Evolutionary conservation across 2,888 invertebrate species (phyloP).

Genomic region (Leptinotarsa peninsularis): DNA sequence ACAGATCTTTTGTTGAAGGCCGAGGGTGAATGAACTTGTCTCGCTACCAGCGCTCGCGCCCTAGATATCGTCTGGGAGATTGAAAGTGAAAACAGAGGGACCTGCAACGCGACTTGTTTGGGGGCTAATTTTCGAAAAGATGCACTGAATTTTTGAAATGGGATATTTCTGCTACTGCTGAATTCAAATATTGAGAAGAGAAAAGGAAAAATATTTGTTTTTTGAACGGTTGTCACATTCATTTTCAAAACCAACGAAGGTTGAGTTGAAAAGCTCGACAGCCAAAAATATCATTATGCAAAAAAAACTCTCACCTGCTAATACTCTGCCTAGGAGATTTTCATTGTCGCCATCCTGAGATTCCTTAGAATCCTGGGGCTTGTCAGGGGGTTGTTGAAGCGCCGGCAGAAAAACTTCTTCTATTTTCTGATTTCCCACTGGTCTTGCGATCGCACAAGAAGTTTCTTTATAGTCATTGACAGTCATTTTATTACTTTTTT

Average conservation of each 20-base stretch:
- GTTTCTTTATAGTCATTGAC: constrained; percentile 71
- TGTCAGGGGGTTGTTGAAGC: constrained; percentile 51
- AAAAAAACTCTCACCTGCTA: constrained; percentile 68
- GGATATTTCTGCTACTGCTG: background rate
- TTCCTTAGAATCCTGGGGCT: constrained; percentile 41
- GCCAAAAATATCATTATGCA: too few relatives aligned
- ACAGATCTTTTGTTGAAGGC: constrained; percentile 67
- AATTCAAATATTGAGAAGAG: background rate
- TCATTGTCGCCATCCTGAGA: constrained; percentile 64
- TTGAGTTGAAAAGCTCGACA: background rate
- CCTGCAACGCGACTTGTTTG: constrained; percentile 23
- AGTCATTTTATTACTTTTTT: constrained; percentile 63
- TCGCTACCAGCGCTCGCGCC: constrained; percentile 63
- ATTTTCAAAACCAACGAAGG: too few relatives aligned
- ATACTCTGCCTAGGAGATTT: constrained; percentile 70
- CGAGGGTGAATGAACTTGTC: constrained; percentile 74
- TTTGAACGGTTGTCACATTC: background rate
- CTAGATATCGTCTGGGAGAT: constrained; percentile 41
- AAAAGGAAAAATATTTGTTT: constrained; percentile 12
- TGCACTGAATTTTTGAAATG: background rate
- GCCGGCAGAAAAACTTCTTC: constrained; percentile 61
- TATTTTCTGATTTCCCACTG: constrained; percentile 63
- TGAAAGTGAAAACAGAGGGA: constrained; percentile 53
- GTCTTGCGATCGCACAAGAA: constrained; percentile 65
- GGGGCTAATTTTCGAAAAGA: constrained; percentile 38